Base-by-base conservation (phyloP, 2,888 invertebrate species). In the Thyatira batis region DNA sequence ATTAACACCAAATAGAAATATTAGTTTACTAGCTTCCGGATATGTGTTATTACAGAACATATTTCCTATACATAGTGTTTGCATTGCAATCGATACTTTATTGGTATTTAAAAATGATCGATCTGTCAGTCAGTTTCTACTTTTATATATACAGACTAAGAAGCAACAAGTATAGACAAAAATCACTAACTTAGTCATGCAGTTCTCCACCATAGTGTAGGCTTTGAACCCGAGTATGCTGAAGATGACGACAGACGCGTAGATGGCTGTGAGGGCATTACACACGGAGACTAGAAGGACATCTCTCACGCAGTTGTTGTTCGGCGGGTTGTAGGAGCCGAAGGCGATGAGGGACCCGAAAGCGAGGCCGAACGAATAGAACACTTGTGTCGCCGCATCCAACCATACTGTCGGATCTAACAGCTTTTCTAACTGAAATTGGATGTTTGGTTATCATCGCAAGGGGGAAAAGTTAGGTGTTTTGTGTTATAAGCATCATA, bases 141-240 rank as follows among this genome's bases (percentile, higher is more conserved):
- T n/a, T n/a, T n/a, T n/a, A n/a, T n/a, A n/a, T n/a, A 23, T 23
- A 23, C 23, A 23, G 23, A 6, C 33, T 11, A 33, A 3, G 33
- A 33, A 2, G 11, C 33, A 9, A n/a, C 1, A 3, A 33, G 11
- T 9, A 33, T 9, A 20, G 2, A 1, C 3, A 9, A 45, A 49
- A 44, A 30, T 33, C 2, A 82, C 90, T 86, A 60, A 89, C 89
- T 89, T 85, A 59, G 70, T 92, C 65, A 97, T 93, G 84, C 98
- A 98, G 67, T 95, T 95, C 78, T 97, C 96, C 59, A 97, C 97
- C 89, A 97, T 97, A 60, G 95, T 95, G 78, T 95, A 96, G n/a
- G 98, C 98, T 91, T 98, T 98, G 93, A 98, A 98, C 52, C 98
- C 98, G 25, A 98, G 94, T 65, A 98, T 98, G 66, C 98, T 96